Evolutionary conservation across 2,888 invertebrate genomes (phyloP).

Genomic region (Napeogenes sylphis): DNA sequence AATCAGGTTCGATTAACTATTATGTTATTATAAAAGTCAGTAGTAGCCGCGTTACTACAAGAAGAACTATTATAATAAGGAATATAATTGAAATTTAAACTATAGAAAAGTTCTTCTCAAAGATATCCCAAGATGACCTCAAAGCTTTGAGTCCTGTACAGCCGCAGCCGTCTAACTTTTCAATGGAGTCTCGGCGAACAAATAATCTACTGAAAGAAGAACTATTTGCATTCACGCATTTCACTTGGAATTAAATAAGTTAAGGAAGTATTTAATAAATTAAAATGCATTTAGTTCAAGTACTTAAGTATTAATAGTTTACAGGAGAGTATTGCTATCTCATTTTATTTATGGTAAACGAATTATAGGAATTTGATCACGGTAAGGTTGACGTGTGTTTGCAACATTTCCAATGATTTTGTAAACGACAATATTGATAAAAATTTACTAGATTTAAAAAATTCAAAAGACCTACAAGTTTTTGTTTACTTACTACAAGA

Average conservation of each 20-base stretch:
- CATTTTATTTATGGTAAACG: too few species aligned
- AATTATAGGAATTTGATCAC: too few species aligned
- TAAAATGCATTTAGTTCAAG: neutral
- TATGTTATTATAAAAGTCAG: too few species aligned
- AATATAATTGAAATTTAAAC: neutral
- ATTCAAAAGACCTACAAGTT: too few species aligned
- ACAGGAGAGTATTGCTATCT: too few species aligned
- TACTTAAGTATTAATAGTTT: too few species aligned
- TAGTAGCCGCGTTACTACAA: neutral
- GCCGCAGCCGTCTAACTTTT: neutral
- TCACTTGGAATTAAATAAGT: neutral
- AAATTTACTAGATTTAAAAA: too few species aligned
- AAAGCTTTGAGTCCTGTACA: neutral
- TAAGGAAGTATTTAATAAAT: neutral
- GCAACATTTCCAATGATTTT: too few species aligned
- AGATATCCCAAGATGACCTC: constrained; percentile 3
- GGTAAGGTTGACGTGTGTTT: too few species aligned
- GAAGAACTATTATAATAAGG: neutral
- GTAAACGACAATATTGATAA: too few species aligned
- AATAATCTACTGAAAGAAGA: neutral
- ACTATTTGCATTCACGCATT: constrained; percentile 1
- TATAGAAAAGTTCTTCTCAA: neutral
- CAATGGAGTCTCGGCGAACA: neutral
- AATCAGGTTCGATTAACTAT: too few species aligned
- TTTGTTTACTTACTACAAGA: too few species aligned